These are phyloP conservation scores for Cacoxenus indagator DNA, from an alignment of 2,888 invertebrate species.

Conservation along the genomic window DNA sequence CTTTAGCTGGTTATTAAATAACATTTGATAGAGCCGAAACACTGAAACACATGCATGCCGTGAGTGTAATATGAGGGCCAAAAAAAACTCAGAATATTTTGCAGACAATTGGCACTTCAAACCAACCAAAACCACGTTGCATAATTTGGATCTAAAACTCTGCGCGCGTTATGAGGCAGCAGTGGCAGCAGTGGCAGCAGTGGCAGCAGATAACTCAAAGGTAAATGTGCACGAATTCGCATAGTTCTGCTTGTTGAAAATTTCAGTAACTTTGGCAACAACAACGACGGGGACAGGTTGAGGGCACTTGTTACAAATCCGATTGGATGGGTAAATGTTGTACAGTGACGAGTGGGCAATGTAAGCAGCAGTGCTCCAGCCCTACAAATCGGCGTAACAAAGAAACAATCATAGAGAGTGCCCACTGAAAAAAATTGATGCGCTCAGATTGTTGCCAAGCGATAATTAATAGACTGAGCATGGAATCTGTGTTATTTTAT, in stretches of 20 bases:
- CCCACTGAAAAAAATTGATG: background rate
- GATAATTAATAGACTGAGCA: constrained; percentile 30
- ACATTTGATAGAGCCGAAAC: too few species aligned
- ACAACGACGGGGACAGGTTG: background rate
- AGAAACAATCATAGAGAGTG: background rate
- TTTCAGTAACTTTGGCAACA: constrained; percentile 1
- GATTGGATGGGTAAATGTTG: background rate
- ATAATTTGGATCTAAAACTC: background rate
- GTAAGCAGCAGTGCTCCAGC: too few species aligned
- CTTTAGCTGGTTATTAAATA: too few species aligned
- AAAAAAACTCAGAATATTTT: too few species aligned
- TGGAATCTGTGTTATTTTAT: constrained; percentile 47
- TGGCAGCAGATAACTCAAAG: background rate
- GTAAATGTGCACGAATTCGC: background rate
- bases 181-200: background rate
- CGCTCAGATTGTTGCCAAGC: constrained; percentile 21
- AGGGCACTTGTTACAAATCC: background rate
- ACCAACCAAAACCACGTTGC: background rate
- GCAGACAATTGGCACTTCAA: background rate
- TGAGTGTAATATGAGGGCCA: too few species aligned
- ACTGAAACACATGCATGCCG: too few species aligned
- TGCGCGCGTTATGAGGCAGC: background rate
- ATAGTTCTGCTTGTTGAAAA: constrained; percentile 9
- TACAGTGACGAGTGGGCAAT: background rate
- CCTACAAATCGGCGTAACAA: too few species aligned